phyloP scores from a whole-genome alignment of 2,797 vertebrate species.

The Xiphophorus birchmanni region DNA sequence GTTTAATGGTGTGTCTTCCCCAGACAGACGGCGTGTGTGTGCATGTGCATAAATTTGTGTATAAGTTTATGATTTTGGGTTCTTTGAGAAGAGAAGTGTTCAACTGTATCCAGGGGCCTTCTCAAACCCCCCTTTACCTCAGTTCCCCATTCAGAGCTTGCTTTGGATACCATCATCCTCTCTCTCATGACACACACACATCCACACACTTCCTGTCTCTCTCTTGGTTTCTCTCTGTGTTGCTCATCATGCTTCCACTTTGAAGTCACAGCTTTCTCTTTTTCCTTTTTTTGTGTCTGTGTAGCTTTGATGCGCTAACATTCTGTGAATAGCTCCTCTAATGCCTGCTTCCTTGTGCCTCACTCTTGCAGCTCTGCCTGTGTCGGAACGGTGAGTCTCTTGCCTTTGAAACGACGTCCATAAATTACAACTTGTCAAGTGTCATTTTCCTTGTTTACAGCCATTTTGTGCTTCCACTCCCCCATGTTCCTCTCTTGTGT shows the following conservation, averaged over 20 bases:
- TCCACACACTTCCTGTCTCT: conserved; percentile 50
- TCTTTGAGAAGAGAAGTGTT: conserved; percentile 76
- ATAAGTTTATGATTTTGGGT: conserved; percentile 47
- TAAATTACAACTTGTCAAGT: conserved; percentile 88
- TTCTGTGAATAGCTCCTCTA: conserved; percentile 83
- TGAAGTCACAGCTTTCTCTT: conserved; percentile 77
- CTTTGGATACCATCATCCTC: conserved; percentile 75
- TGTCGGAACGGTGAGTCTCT: conserved; percentile 73
- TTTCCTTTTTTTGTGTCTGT: conserved; percentile 65
- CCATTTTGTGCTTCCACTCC: conserved; percentile 79
- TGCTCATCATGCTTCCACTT: conserved; percentile 75
- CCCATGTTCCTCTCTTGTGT: conserved; percentile 74
- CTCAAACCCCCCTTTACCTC: conserved; percentile 38
- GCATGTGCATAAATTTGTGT: conserved; percentile 21
- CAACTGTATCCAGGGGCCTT: conserved; percentile 74
- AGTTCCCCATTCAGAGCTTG: conserved; percentile 46
- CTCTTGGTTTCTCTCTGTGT: conserved; percentile 53
- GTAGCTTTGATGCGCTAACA: conserved; percentile 83
- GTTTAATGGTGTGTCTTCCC: conserved; percentile 70
- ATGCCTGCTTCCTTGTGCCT: conserved; percentile 73
- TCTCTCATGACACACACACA: conserved; percentile 54
- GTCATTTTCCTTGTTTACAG: conserved; percentile 86
- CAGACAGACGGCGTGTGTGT: conserved; percentile 54
- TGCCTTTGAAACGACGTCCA: conserved; percentile 80
- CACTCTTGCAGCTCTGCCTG: conserved; percentile 71